Evolutionary conservation across 2,797 vertebrate species (phyloP).

Genomic region (Enteromius viviparus): DNA sequence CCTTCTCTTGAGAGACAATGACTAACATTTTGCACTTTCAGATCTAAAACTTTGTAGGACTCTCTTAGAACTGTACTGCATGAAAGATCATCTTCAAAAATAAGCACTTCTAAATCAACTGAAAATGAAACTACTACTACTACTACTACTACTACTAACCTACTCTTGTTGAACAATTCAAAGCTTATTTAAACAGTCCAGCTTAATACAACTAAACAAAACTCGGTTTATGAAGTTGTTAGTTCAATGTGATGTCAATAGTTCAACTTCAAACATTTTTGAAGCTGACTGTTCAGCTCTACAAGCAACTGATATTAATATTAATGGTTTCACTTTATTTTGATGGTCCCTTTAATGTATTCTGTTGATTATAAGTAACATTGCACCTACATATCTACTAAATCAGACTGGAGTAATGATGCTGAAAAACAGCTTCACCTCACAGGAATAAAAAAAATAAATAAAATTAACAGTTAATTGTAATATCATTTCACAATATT

Average conservation of each 20-base stretch:
- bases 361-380: too few relatives aligned
- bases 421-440: neutral
- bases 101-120: neutral
- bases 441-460: neutral
- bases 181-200: neutral
- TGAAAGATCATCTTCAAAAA: too few relatives aligned
- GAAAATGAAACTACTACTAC: too few relatives aligned
- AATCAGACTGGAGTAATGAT: neutral
- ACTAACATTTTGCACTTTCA: too few relatives aligned
- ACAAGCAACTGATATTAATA: neutral
- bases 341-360: too few relatives aligned
- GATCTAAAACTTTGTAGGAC: too few relatives aligned
- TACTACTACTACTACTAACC: too few relatives aligned
- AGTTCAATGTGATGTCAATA: neutral
- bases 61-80: too few relatives aligned
- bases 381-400: too few relatives aligned
- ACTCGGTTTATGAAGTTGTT: neutral
- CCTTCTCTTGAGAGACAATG: too few relatives aligned
- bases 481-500: neutral
- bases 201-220: neutral
- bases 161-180: neutral
- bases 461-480: neutral
- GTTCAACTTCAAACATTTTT: neutral
- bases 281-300: neutral
- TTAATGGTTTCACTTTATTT: neutral